Conservation (phyloP, 2,113 vertebrate species). For the Athene cunicularia region DNA sequence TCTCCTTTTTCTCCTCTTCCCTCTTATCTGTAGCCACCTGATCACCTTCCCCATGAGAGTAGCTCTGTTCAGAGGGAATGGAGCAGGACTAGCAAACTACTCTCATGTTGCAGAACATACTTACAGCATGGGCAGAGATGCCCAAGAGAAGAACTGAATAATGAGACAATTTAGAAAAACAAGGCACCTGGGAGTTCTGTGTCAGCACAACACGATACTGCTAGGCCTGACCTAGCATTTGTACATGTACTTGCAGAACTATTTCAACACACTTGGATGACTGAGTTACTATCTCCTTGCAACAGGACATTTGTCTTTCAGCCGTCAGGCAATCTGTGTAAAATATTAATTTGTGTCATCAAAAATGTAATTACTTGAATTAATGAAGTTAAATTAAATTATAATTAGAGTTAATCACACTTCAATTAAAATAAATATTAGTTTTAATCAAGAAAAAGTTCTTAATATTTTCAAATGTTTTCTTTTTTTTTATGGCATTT, state of each 20-base stretch:
- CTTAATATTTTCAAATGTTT: not conserved
- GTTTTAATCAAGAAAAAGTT: not conserved
- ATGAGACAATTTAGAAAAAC: not conserved
- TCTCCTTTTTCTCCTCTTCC: not conserved
- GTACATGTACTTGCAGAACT: not conserved
- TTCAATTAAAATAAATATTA: not conserved
- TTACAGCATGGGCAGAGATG: not conserved
- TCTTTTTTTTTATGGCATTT: not conserved
- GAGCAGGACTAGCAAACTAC: not conserved
- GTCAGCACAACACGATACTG: not conserved
- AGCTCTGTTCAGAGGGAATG: not conserved
- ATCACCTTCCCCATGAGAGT: not conserved
- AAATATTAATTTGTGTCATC: not conserved
- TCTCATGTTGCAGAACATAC: not conserved
- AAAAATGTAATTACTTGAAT: not conserved
- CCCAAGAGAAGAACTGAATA: not conserved
- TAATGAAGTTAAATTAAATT: not conserved
- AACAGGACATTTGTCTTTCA: not conserved
- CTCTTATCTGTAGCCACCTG: rapidly evolving
- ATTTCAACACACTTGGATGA: not conserved
- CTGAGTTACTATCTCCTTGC: not conserved
- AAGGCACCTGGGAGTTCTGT: not conserved
- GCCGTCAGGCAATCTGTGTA: not conserved
- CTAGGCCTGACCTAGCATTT: not conserved
- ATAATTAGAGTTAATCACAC: not conserved